phyloP scores from a whole-genome alignment of 2,888 invertebrate genomes.

The Hirtodrosophila histrioides region DNA sequence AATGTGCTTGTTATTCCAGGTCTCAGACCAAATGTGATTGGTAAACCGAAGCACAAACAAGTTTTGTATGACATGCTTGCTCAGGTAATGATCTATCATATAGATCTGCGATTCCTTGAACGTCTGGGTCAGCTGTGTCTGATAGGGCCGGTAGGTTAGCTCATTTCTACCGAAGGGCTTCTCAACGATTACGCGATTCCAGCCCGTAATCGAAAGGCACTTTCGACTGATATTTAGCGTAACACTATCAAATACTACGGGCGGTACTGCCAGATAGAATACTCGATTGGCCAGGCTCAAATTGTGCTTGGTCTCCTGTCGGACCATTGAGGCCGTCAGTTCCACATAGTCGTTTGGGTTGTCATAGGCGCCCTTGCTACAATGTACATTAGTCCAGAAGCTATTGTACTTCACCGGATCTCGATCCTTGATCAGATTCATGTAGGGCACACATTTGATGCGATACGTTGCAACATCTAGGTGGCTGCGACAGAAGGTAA shows the following conservation, averaged over 20 bases:
- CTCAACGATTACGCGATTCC: constrained; percentile 60
- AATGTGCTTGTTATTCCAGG: constrained; percentile 57
- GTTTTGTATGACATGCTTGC: constrained; percentile 56
- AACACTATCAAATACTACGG: constrained; percentile 48
- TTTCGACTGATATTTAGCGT: constrained; percentile 54
- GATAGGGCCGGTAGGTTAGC: constrained; percentile 42
- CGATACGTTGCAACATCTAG: constrained; percentile 43
- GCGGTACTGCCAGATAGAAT: constrained; percentile 64
- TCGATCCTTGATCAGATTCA: constrained; percentile 45
- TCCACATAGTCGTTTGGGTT: constrained; percentile 38
- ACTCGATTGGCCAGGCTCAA: constrained; percentile 56
- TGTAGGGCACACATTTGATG: constrained; percentile 55
- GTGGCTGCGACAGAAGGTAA: constrained; percentile 49
- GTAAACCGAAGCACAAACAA: constrained; percentile 59
- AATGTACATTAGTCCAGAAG: constrained; percentile 61
- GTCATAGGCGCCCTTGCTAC: constrained; percentile 49
- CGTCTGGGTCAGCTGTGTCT: constrained; percentile 54
- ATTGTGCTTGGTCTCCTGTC: constrained; percentile 53
- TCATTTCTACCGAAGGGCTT: constrained; percentile 66
- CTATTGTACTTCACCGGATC: constrained; percentile 57
- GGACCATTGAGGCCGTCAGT: constrained; percentile 35
- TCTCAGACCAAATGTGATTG: constrained; percentile 62
- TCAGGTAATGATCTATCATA: constrained; percentile 65
- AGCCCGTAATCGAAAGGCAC: constrained; percentile 50
- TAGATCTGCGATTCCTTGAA: constrained; percentile 68